Base-by-base conservation (phyloP, 2,888 invertebrate genomes). In the Gonocerus acuteangulatus region DNA sequence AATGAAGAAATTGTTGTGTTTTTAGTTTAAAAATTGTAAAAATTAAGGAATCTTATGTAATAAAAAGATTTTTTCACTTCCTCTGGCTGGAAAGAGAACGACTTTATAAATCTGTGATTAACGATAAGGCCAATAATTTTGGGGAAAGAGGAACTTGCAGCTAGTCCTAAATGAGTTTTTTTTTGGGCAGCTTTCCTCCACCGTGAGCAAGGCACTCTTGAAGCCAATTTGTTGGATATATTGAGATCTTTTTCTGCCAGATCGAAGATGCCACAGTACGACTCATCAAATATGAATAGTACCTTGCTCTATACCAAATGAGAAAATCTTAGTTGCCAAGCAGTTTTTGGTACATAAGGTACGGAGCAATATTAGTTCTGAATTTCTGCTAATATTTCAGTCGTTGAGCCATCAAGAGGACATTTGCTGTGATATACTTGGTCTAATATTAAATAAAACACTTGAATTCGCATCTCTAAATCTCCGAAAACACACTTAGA, bases 221-320 rank as follows among this genome's bases (percentile, higher is more conserved):
- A n/a, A 74, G 69, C 2, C 90, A 80, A 71, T 79, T 81, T 51
- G 93, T 82, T 0, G 94, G 94, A 72, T 89, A 84, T 0, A 75
- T 72, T 70, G 84, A 80, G 72, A 97, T 95, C 73, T 88, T 85
- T 18, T 82, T 82, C 72, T 89, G 86, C 96, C 96, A 97, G 66
- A 95, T 90, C 78, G 87, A 86, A 61, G 92, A 89, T 0, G 96
- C 95, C 52, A 95, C 83, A 9, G 95, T 92, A 70, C 91, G 82
- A 0, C 97, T 96, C 71, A 96, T 88, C 66, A 99, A 78, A 77
- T 99, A 99, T 1, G 97, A 89, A 75, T 97, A 99, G 77, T 99
- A 99, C 75, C 95, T 96, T 0, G 96, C 96, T 39, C 99, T 99
- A 75, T 99, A 96, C 90, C 59, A 99, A 78, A 76, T 99, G 99